phyloP scores from a whole-genome alignment of 64 coral and sea anemone species.

The Porites lutea region DNA sequence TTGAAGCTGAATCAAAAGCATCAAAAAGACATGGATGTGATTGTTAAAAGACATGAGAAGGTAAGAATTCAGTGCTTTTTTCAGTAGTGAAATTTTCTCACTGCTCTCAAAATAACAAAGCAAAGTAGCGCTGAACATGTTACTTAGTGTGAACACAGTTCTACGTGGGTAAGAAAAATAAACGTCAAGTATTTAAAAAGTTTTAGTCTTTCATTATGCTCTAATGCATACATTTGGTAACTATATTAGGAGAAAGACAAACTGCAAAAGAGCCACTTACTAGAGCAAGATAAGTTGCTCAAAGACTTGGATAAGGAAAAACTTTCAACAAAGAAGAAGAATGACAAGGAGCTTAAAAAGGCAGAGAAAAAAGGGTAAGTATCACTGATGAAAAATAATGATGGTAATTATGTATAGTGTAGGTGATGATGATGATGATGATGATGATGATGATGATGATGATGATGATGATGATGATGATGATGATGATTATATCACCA shows the following conservation, averaged over 20 bases:
- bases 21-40: conserved; percentile 84
- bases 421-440: too few relatives aligned
- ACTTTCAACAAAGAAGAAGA: conserved; percentile 72
- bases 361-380: conserved; percentile 90
- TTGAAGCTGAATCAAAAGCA: conserved; percentile 81
- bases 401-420: background rate
- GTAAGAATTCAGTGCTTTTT: conserved; percentile 13
- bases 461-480: too few relatives aligned
- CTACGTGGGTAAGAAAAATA: too few relatives aligned
- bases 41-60: conserved; percentile 92
- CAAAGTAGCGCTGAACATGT: too few relatives aligned
- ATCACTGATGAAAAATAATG: background rate
- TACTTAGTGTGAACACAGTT: too few relatives aligned
- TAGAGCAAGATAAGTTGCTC: conserved; percentile 81
- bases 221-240: background rate
- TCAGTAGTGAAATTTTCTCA: background rate
- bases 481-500: too few relatives aligned
- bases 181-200: too few relatives aligned
- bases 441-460: too few relatives aligned
- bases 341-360: conserved; percentile 93
- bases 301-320: conserved; percentile 94
- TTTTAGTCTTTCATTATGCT: background rate
- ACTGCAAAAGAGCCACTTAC: conserved; percentile 88
- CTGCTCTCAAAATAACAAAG: too few relatives aligned
- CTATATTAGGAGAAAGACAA: conserved; percentile 91